A percentile compares a stretch with the other conserved stretches of the same genome.
phyloP scores from a whole-genome alignment of 2,113 vertebrate genomes.

The Silurus glanis region DNA sequence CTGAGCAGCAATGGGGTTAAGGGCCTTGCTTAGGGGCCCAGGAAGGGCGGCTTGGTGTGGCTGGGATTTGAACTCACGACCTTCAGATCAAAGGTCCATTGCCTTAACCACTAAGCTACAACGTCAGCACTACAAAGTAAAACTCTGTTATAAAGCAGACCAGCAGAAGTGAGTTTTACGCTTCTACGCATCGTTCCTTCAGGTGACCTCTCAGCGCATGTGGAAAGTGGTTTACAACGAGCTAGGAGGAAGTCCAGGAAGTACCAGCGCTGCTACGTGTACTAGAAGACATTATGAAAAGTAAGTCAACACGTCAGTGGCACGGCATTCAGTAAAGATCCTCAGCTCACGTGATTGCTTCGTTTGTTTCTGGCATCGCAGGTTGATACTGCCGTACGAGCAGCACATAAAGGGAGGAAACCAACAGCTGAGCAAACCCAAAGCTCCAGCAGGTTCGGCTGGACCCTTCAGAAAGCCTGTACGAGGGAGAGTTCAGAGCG shows the following conservation, averaged over 20 bases:
- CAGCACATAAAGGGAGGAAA: slow-evolving; percentile 67
- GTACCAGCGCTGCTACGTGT: slow-evolving; percentile 81
- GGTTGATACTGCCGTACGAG: slow-evolving; percentile 69
- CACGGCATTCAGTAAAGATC: background rate
- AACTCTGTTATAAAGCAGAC: background rate
- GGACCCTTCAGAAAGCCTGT: slow-evolving; percentile 34
- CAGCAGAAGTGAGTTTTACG: background rate
- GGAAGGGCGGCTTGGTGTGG: no score
- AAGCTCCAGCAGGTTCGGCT: background rate
- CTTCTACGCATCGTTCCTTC: background rate
- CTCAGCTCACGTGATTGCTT: background rate
- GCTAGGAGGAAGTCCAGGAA: slow-evolving; percentile 78
- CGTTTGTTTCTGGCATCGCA: slow-evolving; percentile 10
- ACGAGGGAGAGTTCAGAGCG: slow-evolving; percentile 18
- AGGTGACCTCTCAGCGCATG: slow-evolving; percentile 74
- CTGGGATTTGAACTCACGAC: no score
- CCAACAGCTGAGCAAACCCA: slow-evolving; percentile 54
- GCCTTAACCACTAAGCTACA: no score
- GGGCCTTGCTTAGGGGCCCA: no score
- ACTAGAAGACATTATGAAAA: slow-evolving; percentile 80
- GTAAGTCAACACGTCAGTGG: slow-evolving; percentile 50
- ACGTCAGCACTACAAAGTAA: no score
- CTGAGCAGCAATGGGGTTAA: no score
- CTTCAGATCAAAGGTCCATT: no score
- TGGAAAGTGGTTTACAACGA: slow-evolving; percentile 82